These are phyloP conservation scores for Zhengitettix transpicula DNA, from an alignment of 2,888 invertebrate species.

Conservation along the genomic window DNA sequence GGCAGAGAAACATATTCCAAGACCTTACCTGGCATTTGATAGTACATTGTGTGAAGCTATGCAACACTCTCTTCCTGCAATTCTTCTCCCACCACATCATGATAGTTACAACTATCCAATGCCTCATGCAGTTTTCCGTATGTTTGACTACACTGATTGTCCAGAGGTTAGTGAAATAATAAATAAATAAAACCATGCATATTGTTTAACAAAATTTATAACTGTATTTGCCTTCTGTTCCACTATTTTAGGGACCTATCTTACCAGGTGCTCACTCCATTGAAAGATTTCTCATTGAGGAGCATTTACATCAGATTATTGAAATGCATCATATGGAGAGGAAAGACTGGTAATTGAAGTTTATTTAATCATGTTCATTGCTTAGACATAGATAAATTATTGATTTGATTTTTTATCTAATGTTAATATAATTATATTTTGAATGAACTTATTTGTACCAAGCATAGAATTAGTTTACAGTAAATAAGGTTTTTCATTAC, in stretches of 20 bases:
- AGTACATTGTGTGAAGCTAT: conserved; percentile 87
- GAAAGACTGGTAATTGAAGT: conserved; percentile 61
- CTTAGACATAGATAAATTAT: too few relatives aligned
- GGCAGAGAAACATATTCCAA: conserved; percentile 89
- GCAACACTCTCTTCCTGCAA: conserved; percentile 84
- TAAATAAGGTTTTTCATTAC: too few relatives aligned
- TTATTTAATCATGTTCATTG: background rate
- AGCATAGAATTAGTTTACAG: too few relatives aligned
- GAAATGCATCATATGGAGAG: conserved; percentile 75
- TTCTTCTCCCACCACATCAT: conserved; percentile 85
- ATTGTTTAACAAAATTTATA: background rate
- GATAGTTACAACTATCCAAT: conserved; percentile 81
- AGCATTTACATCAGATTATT: conserved; percentile 87
- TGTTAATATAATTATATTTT: too few relatives aligned
- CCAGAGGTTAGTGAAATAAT: conserved; percentile 46
- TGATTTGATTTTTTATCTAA: too few relatives aligned
- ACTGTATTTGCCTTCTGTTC: too few relatives aligned
- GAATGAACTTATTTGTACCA: too few relatives aligned
- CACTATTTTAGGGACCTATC: conserved; percentile 37
- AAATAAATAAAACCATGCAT: background rate
- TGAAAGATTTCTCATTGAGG: conserved; percentile 93
- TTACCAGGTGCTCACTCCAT: conserved; percentile 94
- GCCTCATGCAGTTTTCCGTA: conserved; percentile 84
- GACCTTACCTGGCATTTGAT: conserved; percentile 93
- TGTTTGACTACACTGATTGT: conserved; percentile 98